Conservation (phyloP, 2,113 vertebrate genomes). For the Athene cunicularia region DNA sequence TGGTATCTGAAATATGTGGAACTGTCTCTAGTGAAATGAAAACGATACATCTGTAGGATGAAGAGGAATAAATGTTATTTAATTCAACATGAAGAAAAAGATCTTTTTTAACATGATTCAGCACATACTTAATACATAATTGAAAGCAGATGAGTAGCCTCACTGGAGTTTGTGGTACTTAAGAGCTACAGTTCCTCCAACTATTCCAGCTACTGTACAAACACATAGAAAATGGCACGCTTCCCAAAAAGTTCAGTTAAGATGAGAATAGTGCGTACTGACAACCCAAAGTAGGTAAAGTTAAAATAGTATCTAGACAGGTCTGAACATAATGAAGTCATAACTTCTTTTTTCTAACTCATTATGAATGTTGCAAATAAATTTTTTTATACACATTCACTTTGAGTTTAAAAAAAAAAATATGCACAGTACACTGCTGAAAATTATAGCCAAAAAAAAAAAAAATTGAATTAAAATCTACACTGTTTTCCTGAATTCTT, state of each 20-base stretch:
- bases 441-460: background rate
- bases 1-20: background rate
- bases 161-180: background rate
- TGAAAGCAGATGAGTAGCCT: conserved; percentile 20
- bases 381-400: background rate
- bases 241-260: background rate
- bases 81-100: conserved; percentile 34
- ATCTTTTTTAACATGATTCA: conserved; percentile 38
- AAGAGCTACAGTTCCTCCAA: background rate
- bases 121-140: conserved; percentile 30
- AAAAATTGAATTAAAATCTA: background rate
- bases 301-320: background rate
- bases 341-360: background rate
- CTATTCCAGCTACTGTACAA: background rate
- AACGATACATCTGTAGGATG: conserved; percentile 29
- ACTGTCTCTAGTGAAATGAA: background rate
- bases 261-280: background rate
- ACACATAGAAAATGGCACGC: background rate
- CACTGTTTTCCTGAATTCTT: background rate
- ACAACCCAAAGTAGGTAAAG: background rate
- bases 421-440: background rate
- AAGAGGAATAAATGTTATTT: conserved; percentile 46
- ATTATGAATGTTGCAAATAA: background rate
- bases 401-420: background rate
- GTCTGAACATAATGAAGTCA: background rate